Conservation (phyloP, 2,797 vertebrate genomes). For the Cuculus canorus region DNA sequence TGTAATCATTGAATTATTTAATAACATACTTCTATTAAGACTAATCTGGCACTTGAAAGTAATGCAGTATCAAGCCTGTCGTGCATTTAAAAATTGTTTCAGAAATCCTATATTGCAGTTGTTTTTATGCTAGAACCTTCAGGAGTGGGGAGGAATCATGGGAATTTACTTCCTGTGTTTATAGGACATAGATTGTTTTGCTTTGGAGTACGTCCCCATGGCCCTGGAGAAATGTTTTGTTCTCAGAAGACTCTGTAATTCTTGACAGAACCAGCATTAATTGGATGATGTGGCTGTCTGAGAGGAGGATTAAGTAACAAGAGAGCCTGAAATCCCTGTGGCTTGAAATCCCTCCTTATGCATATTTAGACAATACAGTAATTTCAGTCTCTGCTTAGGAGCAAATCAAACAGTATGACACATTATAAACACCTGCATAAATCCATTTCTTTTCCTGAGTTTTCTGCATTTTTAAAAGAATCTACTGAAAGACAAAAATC, state of each 20-base stretch:
- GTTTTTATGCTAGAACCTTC: background rate
- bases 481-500: background rate
- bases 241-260: background rate
- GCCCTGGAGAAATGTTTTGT: background rate
- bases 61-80: background rate
- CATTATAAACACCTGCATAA: background rate
- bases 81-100: background rate
- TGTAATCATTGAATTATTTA: conserved; percentile 40
- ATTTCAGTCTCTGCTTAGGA: background rate
- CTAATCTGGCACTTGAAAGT: background rate
- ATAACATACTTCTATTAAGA: background rate
- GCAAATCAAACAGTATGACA: background rate
- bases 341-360: background rate
- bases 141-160: background rate
- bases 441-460: background rate
- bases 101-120: background rate
- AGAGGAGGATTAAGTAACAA: conserved; percentile 16
- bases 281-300: background rate
- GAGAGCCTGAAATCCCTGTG: background rate
- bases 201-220: background rate
- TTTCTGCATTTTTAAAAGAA: background rate
- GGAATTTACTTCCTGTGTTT: background rate
- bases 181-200: background rate
- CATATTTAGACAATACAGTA: conserved; percentile 16
- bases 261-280: background rate